These are phyloP conservation scores for Caenorhabditis sulstoni DNA, from an alignment of 2,888 invertebrate species.

Conservation along the genomic window DNA sequence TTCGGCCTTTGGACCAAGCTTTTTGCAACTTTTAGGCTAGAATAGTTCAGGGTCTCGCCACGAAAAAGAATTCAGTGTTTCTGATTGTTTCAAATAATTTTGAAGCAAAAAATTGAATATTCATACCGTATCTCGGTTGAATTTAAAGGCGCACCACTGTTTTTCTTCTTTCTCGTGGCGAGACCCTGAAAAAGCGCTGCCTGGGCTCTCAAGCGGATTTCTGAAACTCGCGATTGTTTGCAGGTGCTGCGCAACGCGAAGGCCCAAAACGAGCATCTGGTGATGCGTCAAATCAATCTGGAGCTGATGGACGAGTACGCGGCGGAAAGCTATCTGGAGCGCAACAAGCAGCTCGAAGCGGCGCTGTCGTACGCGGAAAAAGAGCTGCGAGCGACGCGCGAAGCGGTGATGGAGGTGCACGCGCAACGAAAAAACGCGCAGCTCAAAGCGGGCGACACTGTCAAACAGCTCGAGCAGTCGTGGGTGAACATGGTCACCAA, in stretches of 20 bases:
- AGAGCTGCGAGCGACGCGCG: constrained; percentile 53
- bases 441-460: constrained; percentile 72
- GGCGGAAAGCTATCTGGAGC: constrained; percentile 67
- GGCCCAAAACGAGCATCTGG: constrained; percentile 76
- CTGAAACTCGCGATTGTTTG: constrained; percentile 10
- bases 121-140: no score
- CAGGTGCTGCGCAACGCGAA: constrained; percentile 72
- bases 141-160: no score
- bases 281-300: constrained; percentile 74
- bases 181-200: no score
- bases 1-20: no score
- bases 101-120: no score
- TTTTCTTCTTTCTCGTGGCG: no score
- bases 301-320: constrained; percentile 76
- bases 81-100: no score
- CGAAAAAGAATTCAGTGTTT: no score
- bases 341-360: constrained; percentile 70
- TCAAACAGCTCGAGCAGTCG: constrained; percentile 67
- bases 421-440: constrained; percentile 73
- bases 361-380: constrained; percentile 56
- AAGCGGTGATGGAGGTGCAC: constrained; percentile 74
- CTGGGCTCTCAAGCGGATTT: no score
- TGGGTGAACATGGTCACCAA: constrained; percentile 73
- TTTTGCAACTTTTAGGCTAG: no score
- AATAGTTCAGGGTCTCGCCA: no score